phyloP scores from a whole-genome alignment of 2,888 invertebrate species.

The Ischnura elegans region DNA sequence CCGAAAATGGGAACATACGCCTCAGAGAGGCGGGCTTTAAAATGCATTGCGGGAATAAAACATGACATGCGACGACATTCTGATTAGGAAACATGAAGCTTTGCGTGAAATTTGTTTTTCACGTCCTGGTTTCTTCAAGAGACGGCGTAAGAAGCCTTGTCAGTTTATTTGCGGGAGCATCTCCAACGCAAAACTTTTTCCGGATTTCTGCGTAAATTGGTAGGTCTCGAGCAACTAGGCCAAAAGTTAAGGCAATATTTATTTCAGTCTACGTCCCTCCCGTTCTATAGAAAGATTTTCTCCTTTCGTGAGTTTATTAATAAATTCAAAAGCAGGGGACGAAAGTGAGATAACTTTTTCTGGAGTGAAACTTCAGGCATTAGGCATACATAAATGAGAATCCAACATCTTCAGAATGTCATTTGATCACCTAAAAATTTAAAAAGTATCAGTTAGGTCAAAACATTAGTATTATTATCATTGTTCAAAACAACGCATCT shows the following conservation, averaged over 20 bases:
- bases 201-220: background rate
- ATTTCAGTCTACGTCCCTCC: background rate
- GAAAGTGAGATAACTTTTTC: too few relatives aligned
- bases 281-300: background rate
- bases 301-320: too few relatives aligned
- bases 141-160: background rate
- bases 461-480: too few relatives aligned
- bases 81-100: background rate
- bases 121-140: background rate
- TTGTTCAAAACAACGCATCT: too few relatives aligned
- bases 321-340: too few relatives aligned
- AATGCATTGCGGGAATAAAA: background rate
- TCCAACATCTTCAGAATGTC: too few relatives aligned
- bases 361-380: too few relatives aligned
- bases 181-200: conserved; percentile 1
- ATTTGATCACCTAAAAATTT: too few relatives aligned
- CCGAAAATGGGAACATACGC: background rate
- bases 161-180: conserved; percentile 3
- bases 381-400: too few relatives aligned
- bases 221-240: background rate
- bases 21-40: background rate
- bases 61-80: background rate
- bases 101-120: background rate
- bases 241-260: background rate
- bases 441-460: too few relatives aligned